Conservation (phyloP, 2,888 invertebrate species). For the Melitaea athalia region DNA sequence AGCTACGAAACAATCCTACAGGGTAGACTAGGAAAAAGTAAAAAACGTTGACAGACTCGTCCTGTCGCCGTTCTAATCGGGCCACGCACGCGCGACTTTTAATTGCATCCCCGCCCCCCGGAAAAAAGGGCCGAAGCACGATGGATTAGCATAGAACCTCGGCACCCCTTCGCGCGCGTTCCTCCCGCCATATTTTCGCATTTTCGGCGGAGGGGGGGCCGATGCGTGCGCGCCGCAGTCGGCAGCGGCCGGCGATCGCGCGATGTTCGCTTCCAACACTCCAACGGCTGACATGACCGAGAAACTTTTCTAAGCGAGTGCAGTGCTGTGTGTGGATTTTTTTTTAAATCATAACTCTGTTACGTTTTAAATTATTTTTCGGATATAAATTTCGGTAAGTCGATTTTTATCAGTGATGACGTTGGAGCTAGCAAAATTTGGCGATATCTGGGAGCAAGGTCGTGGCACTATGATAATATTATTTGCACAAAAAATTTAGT, state of each 20-base stretch:
- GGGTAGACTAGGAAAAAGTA: constrained; percentile 76
- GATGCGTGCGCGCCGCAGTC: constrained; percentile 77
- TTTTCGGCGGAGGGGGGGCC: constrained; percentile 50
- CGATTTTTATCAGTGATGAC: constrained; percentile 60
- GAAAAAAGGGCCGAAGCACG: constrained; percentile 72
- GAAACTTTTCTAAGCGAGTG: constrained; percentile 44
- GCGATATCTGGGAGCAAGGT: constrained; percentile 81
- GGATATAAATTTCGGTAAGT: constrained; percentile 11
- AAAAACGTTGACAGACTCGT: constrained; percentile 78
- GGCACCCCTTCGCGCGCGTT: constrained; percentile 77
- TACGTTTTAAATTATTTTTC: constrained; percentile 40
- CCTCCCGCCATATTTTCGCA: constrained; percentile 76
- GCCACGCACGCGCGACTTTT: constrained; percentile 82
- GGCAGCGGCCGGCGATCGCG: constrained; percentile 73
- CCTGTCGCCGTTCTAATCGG: constrained; percentile 77
- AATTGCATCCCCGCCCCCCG: constrained; percentile 78
- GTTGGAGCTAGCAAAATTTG: constrained; percentile 63
- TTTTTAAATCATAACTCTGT: constrained; percentile 29
- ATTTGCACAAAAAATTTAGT: constrained; percentile 77
- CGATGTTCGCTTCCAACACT: constrained; percentile 59
- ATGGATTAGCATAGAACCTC: constrained; percentile 82
- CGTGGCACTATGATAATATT: constrained; percentile 75
- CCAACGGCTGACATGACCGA: constrained; percentile 41
- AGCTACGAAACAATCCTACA: constrained; percentile 44
- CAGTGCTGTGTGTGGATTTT: constrained; percentile 46